A percentile compares a stretch with the other conserved stretches of the same genome.
Evolutionary conservation across 2,888 invertebrate genomes (phyloP).

Genomic region (Sipha maydis): DNA sequence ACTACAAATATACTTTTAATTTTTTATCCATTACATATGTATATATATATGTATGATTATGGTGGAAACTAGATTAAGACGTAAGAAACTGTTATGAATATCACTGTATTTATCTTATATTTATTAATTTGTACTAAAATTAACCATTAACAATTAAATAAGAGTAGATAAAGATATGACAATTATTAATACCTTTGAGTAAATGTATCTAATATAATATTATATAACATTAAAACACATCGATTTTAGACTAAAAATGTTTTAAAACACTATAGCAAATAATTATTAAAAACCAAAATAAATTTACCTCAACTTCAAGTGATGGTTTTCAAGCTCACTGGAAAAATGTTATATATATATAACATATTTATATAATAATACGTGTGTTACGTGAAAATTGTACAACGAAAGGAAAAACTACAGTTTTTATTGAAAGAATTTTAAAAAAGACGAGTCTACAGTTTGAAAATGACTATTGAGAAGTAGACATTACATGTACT

Average conservation of each 20-base stretch:
- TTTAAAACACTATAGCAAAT: neutral
- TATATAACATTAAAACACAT: neutral
- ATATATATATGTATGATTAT: neutral
- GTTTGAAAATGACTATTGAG: slow-evolving; percentile 32
- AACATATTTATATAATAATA: neutral
- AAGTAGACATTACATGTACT: neutral
- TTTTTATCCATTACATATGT: neutral
- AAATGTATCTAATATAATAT: neutral
- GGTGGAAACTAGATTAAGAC: neutral
- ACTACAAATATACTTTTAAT: neutral
- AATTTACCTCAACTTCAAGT: neutral
- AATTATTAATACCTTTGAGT: neutral
- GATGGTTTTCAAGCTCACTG: neutral
- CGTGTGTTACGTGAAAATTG: neutral
- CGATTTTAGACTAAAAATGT: too few relatives aligned
- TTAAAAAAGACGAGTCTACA: slow-evolving; percentile 3
- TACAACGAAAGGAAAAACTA: neutral
- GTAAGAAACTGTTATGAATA: neutral
- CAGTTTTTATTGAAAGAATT: neutral
- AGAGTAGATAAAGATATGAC: neutral
- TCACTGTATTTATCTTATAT: neutral
- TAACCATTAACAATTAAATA: neutral
- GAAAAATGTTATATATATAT: neutral
- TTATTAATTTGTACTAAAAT: neutral
- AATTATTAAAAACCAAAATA: neutral